These are phyloP conservation scores for Crotalus tigris DNA, from an alignment of 2,113 vertebrate genomes.

Conservation along the genomic window DNA sequence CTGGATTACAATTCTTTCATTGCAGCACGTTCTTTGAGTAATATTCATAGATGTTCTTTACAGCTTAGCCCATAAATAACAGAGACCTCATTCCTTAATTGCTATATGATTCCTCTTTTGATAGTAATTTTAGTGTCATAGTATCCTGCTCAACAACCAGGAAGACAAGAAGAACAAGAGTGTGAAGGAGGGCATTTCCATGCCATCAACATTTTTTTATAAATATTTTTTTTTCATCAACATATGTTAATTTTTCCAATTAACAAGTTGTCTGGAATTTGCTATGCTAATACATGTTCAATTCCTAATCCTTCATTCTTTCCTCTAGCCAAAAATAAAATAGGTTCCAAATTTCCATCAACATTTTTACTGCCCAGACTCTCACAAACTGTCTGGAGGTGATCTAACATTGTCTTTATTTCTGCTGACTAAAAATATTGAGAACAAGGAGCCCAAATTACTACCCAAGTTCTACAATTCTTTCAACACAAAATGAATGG, in stretches of 20 bases:
- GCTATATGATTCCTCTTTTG: not conserved
- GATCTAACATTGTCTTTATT: not conserved
- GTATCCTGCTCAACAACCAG: not conserved
- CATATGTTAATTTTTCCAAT: too few species aligned
- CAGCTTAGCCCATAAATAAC: fast-evolving
- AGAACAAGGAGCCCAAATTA: not conserved
- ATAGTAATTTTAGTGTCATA: not conserved
- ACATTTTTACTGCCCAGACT: not conserved
- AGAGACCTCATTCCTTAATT: not conserved
- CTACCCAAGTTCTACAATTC: not conserved
- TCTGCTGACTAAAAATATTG: not conserved
- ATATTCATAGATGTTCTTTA: not conserved
- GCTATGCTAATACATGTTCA: too few species aligned
- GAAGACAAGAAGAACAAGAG: not conserved
- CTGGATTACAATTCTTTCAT: not conserved
- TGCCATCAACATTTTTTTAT: not conserved
- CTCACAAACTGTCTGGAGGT: not conserved
- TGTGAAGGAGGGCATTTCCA: not conserved
- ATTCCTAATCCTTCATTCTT: too few species aligned
- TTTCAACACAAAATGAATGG: not conserved
- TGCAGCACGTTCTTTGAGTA: not conserved
- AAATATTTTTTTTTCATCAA: too few species aligned
- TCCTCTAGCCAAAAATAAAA: too few species aligned
- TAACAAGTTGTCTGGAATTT: too few species aligned
- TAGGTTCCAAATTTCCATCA: not conserved